Evolutionary conservation across 2,888 invertebrate genomes (phyloP).

Genomic region (Formica aserva): DNA sequence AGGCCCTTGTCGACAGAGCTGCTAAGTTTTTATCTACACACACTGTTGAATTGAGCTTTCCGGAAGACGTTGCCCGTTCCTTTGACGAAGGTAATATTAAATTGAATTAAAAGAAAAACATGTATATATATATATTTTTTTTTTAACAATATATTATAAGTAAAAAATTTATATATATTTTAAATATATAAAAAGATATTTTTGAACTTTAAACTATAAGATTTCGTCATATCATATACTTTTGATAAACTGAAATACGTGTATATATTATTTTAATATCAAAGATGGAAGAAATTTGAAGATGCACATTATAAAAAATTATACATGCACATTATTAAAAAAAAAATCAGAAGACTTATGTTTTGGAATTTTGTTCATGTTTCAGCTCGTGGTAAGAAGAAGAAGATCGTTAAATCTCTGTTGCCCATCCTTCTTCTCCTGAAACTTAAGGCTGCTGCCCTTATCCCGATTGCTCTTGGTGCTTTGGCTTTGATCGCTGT

Average conservation of each 20-base stretch:
- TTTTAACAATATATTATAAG: background rate
- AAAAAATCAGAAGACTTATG: background rate
- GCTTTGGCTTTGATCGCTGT: slow-evolving; percentile 92
- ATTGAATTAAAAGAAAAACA: background rate
- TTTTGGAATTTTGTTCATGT: slow-evolving; percentile 11
- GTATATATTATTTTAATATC: background rate
- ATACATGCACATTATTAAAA: background rate
- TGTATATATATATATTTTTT: background rate
- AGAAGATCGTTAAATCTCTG: slow-evolving; percentile 92
- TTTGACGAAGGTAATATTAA: slow-evolving; percentile 91
- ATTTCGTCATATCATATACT: background rate
- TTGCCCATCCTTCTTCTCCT: slow-evolving; percentile 91
- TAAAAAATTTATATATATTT: no score
- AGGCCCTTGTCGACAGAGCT: slow-evolving; percentile 91
- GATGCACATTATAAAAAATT: background rate
- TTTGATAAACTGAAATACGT: background rate
- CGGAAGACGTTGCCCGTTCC: slow-evolving; percentile 92
- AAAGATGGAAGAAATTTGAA: background rate
- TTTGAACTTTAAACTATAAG: background rate
- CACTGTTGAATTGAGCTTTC: slow-evolving; percentile 93
- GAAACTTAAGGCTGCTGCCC: slow-evolving; percentile 92
- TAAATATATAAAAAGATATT: background rate
- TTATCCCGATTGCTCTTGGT: slow-evolving; percentile 92
- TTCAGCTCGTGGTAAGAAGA: slow-evolving; percentile 90
- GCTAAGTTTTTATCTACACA: slow-evolving; percentile 92